Evolutionary conservation across 2,888 invertebrate species (phyloP).

Genomic region (Baronia brevicornis): DNA sequence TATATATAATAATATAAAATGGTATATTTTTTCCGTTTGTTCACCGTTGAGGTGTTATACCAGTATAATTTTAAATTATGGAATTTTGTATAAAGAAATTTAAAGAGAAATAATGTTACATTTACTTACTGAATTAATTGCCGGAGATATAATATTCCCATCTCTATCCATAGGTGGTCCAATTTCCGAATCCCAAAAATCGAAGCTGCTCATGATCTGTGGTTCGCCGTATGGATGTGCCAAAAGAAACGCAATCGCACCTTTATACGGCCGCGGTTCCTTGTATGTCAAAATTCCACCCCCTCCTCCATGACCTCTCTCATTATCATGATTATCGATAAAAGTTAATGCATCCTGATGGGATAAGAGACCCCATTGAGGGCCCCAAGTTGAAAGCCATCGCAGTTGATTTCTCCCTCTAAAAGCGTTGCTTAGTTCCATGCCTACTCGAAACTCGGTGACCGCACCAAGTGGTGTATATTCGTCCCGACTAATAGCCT

Average conservation of each 20-base stretch:
- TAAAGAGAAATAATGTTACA: too few species aligned
- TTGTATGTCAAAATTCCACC: constrained; percentile 79
- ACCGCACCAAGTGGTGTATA: constrained; percentile 77
- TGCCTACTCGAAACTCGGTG: constrained; percentile 77
- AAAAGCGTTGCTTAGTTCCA: constrained; percentile 57
- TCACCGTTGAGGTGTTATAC: too few species aligned
- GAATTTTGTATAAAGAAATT: too few species aligned
- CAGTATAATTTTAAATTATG: too few species aligned
- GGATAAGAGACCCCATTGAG: constrained; percentile 78
- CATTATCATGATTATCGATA: constrained; percentile 90
- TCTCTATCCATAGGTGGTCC: constrained; percentile 81
- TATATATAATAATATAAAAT: too few species aligned
- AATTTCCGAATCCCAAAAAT: constrained; percentile 76
- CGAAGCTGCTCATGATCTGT: constrained; percentile 90
- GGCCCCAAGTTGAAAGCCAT: constrained; percentile 78
- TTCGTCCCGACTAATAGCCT: constrained; percentile 66
- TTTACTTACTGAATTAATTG: constrained; percentile 73
- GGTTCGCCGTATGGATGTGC: constrained; percentile 89
- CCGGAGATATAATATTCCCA: constrained; percentile 78
- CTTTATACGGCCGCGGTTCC: constrained; percentile 78
- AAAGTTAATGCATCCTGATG: constrained; percentile 78
- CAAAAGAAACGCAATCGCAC: constrained; percentile 89
- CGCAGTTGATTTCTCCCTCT: constrained; percentile 72
- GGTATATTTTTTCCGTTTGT: too few species aligned
- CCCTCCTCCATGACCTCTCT: constrained; percentile 78